Percentiles rank a stretch among this genome's conserved stretches.
Conservation (phyloP, 2,888 invertebrate genomes). For the Seira ritae region DNA sequence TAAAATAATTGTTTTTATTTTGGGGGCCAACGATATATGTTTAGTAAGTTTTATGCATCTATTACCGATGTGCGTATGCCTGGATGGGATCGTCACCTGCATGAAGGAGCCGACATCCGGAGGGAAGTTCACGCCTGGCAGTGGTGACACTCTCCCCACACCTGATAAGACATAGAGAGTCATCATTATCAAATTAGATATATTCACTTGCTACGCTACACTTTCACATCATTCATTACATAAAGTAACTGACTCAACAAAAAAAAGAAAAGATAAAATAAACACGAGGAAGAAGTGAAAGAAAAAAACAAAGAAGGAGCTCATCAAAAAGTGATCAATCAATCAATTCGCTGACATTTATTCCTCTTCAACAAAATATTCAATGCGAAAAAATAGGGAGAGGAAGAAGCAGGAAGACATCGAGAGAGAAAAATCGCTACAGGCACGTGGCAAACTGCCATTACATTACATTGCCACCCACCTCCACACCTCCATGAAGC, state of each 20-base stretch:
- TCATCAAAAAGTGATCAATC: conserved; percentile 45
- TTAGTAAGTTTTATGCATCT: too few relatives aligned
- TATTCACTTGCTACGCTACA: not conserved
- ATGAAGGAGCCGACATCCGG: conserved; percentile 95
- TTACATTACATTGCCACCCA: too few relatives aligned
- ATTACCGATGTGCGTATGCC: conserved; percentile 89
- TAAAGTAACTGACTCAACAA: not conserved
- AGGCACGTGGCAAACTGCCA: conserved; percentile 28
- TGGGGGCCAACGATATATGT: too few relatives aligned
- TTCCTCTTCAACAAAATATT: too few relatives aligned
- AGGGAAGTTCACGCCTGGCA: conserved; percentile 92
- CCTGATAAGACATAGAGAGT: conserved; percentile 31
- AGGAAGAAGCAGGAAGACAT: not conserved
- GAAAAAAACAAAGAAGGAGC: not conserved
- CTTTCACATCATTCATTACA: not conserved
- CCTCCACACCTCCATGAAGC: conserved; percentile 2
- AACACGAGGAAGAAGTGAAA: not conserved
- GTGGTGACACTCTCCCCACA: conserved; percentile 85
- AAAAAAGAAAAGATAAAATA: not conserved
- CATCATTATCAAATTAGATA: conserved; percentile 1
- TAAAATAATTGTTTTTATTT: too few relatives aligned
- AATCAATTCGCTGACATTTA: conserved; percentile 34
- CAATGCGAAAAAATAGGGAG: not conserved
- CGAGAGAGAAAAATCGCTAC: not conserved
- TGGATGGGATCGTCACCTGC: conserved; percentile 91